These are phyloP conservation scores for Siniperca chuatsi DNA, from an alignment of 2,113 vertebrate species.

Conservation along the genomic window DNA sequence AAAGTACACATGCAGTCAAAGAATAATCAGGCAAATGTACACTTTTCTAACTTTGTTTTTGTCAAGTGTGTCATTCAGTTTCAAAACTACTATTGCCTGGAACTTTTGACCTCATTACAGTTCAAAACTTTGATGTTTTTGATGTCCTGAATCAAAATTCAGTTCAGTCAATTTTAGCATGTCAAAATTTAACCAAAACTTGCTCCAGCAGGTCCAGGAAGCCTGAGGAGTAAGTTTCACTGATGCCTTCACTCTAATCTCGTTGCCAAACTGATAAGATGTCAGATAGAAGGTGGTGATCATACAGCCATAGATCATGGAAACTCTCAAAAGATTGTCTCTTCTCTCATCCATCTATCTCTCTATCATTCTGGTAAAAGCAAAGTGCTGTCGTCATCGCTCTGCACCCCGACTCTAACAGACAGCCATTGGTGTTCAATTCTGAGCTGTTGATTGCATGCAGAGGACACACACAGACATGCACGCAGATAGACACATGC, in stretches of 20 bases:
- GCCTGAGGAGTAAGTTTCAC: neutral
- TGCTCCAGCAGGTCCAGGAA: neutral
- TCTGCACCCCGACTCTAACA: conserved; percentile 15
- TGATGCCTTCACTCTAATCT: conserved; percentile 6
- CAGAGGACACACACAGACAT: neutral
- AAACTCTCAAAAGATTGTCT: neutral
- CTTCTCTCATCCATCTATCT: conserved; percentile 9
- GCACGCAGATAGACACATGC: neutral
- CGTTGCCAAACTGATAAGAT: conserved; percentile 16
- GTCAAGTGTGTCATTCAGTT: neutral
- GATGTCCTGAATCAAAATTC: conserved; percentile 12
- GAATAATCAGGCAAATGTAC: neutral
- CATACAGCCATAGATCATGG: neutral
- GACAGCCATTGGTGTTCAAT: conserved; percentile 7
- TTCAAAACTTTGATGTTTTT: neutral
- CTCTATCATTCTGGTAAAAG: conserved; percentile 37
- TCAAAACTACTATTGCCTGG: neutral
- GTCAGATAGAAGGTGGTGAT: conserved; percentile 9
- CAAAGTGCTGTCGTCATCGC: conserved; percentile 15
- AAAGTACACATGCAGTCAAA: neutral
- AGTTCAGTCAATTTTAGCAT: neutral
- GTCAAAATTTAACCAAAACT: neutral
- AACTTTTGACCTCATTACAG: conserved; percentile 6
- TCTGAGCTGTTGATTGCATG: conserved; percentile 56
- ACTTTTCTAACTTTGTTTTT: neutral